phyloP scores from a whole-genome alignment of 2,113 vertebrate genomes.

The Varanus salvator region DNA sequence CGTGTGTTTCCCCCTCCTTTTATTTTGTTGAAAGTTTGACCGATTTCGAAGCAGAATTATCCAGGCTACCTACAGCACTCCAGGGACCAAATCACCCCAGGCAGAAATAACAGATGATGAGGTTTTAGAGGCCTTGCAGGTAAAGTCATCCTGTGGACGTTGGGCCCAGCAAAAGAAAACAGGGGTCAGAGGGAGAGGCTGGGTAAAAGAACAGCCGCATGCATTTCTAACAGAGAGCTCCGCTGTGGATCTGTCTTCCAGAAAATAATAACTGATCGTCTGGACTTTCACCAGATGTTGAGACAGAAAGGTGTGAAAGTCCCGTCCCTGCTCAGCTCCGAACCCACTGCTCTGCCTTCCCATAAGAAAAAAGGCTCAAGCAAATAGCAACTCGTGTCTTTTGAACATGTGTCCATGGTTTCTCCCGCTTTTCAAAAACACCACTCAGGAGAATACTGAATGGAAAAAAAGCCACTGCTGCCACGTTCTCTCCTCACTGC shows the following conservation, averaged over 20 bases:
- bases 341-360: rapidly evolving
- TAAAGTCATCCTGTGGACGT: not conserved
- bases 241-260: conserved; percentile 26
- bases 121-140: conserved; percentile 77
- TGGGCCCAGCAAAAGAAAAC: rapidly evolving
- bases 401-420: not conserved
- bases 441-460: not conserved
- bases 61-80: conserved; percentile 61
- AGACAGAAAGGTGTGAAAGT: conserved; percentile 61
- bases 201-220: rapidly evolving
- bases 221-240: not conserved
- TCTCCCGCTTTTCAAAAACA: not conserved
- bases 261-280: conserved; percentile 71
- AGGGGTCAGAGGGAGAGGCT: not conserved
- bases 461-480: rapidly evolving
- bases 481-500: too few species aligned
- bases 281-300: conserved; percentile 64
- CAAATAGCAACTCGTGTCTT: conserved; percentile 2
- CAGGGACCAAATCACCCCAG: conserved; percentile 43
- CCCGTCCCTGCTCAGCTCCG: rapidly evolving
- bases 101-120: conserved; percentile 59
- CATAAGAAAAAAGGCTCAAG: not conserved
- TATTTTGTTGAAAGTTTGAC: conserved; percentile 71
- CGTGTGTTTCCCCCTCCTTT: too few species aligned
- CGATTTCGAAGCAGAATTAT: conserved; percentile 72